These are phyloP conservation scores for Sciurus carolinensis DNA, from an alignment of 2,797 vertebrate species.

Conservation along the genomic window DNA sequence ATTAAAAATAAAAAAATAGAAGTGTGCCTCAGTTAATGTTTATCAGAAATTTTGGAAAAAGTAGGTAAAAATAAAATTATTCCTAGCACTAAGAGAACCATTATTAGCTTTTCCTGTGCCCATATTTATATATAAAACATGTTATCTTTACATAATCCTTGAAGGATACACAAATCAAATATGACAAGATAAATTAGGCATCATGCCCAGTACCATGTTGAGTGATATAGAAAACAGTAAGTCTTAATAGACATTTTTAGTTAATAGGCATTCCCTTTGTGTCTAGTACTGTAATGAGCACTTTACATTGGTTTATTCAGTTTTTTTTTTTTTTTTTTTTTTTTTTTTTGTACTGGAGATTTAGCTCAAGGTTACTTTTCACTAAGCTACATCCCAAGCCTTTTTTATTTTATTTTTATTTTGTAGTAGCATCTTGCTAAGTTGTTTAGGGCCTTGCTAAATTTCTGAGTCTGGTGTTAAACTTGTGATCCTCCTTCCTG, in stretches of 20 bases:
- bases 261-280: neutral
- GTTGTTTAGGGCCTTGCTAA: no score
- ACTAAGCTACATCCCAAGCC: no score
- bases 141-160: neutral
- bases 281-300: neutral
- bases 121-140: neutral
- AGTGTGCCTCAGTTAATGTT: neutral
- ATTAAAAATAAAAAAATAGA: neutral
- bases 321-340: no score
- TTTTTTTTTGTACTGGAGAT: no score
- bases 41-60: slow-evolving; percentile 59
- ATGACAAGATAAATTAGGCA: neutral
- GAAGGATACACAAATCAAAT: neutral
- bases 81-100: neutral
- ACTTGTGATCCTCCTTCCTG: no score
- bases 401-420: no score
- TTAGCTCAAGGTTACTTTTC: no score
- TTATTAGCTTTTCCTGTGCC: neutral
- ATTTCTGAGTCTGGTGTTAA: no score
- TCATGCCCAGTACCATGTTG: neutral
- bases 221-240: neutral
- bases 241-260: neutral
- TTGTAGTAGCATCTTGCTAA: no score
- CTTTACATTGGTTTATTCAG: neutral
- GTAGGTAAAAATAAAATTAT: neutral